These are phyloP conservation scores for Psilopsiagon aurifrons DNA, from an alignment of 2,113 vertebrate species.

Conservation along the genomic window DNA sequence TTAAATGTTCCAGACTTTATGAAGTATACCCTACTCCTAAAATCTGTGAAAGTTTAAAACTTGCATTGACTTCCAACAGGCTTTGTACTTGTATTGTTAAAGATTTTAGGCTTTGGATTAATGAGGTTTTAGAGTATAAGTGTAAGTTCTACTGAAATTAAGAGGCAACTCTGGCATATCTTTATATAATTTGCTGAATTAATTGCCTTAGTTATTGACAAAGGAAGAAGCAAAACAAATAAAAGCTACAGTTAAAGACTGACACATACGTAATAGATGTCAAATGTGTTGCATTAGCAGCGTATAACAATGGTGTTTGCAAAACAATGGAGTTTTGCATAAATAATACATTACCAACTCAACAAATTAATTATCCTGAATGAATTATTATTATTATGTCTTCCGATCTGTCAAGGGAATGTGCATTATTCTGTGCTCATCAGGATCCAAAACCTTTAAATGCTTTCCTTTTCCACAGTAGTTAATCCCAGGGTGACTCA, in stretches of 20 bases:
- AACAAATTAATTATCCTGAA: constrained; percentile 1
- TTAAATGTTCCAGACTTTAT: neutral
- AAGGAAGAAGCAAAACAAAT: constrained; percentile 1
- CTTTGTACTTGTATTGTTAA: neutral
- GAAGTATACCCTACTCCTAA: neutral
- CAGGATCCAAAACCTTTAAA: neutral
- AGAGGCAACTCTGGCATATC: neutral
- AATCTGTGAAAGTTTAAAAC: neutral
- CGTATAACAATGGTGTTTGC: neutral
- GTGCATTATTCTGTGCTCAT: neutral
- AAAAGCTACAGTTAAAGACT: neutral
- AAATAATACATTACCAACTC: neutral
- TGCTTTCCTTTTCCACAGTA: neutral
- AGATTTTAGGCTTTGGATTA: neutral
- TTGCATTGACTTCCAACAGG: neutral
- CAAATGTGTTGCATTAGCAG: neutral
- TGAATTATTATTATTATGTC: neutral
- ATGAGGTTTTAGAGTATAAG: neutral
- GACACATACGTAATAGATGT: neutral
- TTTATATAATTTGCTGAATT: neutral
- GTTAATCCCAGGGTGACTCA: neutral
- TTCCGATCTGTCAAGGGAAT: neutral
- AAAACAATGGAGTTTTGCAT: neutral
- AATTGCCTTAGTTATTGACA: neutral
- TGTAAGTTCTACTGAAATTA: neutral